These are phyloP conservation scores for Stegastes partitus DNA, from an alignment of 2,113 vertebrate species.

Conservation along the genomic window DNA sequence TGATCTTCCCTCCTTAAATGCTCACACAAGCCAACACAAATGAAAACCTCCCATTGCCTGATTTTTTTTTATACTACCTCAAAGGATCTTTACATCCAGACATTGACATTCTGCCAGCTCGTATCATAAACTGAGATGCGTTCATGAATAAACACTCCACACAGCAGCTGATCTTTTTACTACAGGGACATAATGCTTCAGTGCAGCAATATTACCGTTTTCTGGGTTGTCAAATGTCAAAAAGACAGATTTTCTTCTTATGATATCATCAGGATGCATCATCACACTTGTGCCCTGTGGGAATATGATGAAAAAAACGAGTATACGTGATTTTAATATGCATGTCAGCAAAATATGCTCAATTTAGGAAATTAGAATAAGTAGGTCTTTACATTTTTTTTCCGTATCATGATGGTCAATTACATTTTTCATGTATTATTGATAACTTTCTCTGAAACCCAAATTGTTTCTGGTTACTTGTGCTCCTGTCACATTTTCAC, in stretches of 20 bases:
- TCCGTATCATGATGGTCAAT: too few relatives aligned
- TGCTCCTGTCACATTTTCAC: too few relatives aligned
- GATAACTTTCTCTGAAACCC: too few relatives aligned
- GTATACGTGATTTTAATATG: background rate
- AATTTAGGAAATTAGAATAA: too few relatives aligned
- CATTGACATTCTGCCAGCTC: slow-evolving; percentile 19
- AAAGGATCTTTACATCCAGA: slow-evolving; percentile 24
- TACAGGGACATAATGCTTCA: background rate
- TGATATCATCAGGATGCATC: background rate
- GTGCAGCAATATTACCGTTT: background rate
- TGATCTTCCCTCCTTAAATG: slow-evolving; percentile 7
- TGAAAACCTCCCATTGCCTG: background rate
- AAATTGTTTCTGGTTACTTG: too few relatives aligned
- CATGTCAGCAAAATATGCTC: background rate
- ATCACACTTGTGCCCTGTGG: background rate
- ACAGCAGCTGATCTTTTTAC: slow-evolving; percentile 6
- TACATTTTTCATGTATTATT: too few relatives aligned
- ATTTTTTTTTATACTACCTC: background rate
- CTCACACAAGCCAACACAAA: background rate
- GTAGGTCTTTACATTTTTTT: too few relatives aligned
- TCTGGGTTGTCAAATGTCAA: slow-evolving; percentile 17
- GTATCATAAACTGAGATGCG: slow-evolving; percentile 8
- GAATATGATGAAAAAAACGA: background rate
- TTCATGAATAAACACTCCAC: slow-evolving; percentile 24
- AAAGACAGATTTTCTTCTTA: background rate